These are phyloP conservation scores for Lethenteron reissneri DNA, from an alignment of 2,113 vertebrate genomes.

Conservation along the genomic window DNA sequence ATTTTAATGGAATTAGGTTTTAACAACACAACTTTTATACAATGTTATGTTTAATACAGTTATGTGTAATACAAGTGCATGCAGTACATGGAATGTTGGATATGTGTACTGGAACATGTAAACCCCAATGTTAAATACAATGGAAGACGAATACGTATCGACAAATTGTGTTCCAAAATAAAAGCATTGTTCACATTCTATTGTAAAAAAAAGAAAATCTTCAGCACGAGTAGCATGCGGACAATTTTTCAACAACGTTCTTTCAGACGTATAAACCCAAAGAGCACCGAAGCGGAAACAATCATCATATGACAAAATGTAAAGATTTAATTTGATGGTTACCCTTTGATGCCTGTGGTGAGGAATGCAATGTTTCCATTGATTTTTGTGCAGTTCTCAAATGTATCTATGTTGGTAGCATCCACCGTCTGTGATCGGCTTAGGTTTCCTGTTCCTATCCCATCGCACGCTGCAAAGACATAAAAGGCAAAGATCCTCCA, in stretches of 20 bases:
- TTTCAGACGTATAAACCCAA: background rate
- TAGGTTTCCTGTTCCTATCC: constrained; percentile 78
- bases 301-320: background rate
- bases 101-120: no score
- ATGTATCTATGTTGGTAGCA: constrained; percentile 85
- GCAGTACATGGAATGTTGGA: background rate
- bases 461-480: constrained; percentile 54
- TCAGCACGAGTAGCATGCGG: background rate
- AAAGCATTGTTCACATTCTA: background rate
- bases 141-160: no score
- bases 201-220: background rate
- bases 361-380: constrained; percentile 96
- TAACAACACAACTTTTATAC: background rate
- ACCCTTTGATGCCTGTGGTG: constrained; percentile 92
- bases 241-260: background rate
- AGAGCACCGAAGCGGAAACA: background rate
- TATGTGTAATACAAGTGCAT: background rate
- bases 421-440: constrained; percentile 72
- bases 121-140: no score
- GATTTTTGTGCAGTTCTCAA: constrained; percentile 97
- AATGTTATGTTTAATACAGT: background rate
- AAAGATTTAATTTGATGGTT: constrained; percentile 15
- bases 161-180: no score
- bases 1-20: background rate
- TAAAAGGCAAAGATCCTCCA: constrained; percentile 5